These are phyloP conservation scores for Galerucella pusilla DNA, from an alignment of 2,888 invertebrate genomes.

Conservation along the genomic window DNA sequence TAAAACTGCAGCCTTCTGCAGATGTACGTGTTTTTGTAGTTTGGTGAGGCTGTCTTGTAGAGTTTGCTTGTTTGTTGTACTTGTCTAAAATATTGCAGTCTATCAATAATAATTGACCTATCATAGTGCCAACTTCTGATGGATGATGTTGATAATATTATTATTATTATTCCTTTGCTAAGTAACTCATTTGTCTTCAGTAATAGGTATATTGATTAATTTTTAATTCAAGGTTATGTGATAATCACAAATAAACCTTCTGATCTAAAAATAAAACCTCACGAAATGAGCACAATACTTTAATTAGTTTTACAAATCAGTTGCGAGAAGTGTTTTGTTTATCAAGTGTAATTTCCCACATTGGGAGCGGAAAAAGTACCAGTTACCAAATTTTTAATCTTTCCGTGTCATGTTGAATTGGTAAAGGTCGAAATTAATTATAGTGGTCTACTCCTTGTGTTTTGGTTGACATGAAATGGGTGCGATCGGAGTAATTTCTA, in stretches of 20 bases:
- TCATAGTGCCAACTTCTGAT: too few species aligned
- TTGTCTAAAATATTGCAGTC: too few species aligned
- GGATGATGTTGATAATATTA: too few species aligned
- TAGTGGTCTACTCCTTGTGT: neutral
- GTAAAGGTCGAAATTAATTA: neutral
- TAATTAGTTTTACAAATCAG: neutral
- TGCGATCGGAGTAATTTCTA: neutral
- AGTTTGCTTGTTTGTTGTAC: too few species aligned
- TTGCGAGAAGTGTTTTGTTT: neutral
- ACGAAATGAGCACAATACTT: neutral
- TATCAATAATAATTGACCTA: too few species aligned
- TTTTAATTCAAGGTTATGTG: neutral
- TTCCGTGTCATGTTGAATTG: neutral
- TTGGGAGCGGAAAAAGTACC: neutral
- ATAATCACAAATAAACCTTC: neutral
- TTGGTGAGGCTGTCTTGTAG: too few species aligned
- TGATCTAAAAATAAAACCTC: neutral
- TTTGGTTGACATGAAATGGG: neutral
- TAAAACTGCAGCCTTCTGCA: too few species aligned
- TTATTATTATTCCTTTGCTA: too few species aligned
- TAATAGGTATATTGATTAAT: too few species aligned
- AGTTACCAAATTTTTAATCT: neutral
- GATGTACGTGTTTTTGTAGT: too few species aligned
- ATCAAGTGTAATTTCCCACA: neutral
- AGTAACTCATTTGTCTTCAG: too few species aligned